phyloP scores from a whole-genome alignment of 2,888 invertebrate species.

The Exocentrus adspersus region DNA sequence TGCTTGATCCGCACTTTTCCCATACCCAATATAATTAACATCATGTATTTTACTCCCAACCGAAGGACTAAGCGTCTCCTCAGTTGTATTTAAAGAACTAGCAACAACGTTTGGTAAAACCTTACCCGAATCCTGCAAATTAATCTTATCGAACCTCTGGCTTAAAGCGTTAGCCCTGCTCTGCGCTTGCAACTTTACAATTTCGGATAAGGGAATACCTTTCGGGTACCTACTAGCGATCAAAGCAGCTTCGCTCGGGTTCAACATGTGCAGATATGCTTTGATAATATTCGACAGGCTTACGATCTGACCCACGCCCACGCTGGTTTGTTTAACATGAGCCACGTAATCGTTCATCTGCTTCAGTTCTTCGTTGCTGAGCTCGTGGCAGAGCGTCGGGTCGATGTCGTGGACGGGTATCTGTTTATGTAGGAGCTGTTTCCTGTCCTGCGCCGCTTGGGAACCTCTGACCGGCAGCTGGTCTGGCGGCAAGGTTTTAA shows the following conservation, averaged over 20 bases:
- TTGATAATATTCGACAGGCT: slow-evolving; percentile 48
- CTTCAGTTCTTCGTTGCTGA: slow-evolving; percentile 62
- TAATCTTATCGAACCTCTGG: slow-evolving; percentile 32
- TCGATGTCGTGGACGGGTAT: slow-evolving; percentile 87
- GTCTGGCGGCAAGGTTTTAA: slow-evolving; percentile 71
- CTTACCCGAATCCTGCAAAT: slow-evolving; percentile 24
- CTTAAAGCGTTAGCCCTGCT: slow-evolving; percentile 33
- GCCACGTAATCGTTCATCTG: slow-evolving; percentile 62
- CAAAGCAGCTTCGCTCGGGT: slow-evolving; percentile 48
- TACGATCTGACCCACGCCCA: slow-evolving; percentile 60
- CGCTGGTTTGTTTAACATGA: slow-evolving; percentile 60
- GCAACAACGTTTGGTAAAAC: slow-evolving; percentile 27
- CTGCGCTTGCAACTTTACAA: slow-evolving; percentile 52
- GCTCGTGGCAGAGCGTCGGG: slow-evolving; percentile 68
- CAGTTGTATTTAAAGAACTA: slow-evolving; percentile 17
- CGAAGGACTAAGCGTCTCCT: slow-evolving; percentile 24
- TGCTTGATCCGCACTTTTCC: slow-evolving; percentile 22
- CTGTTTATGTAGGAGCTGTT: slow-evolving; percentile 85
- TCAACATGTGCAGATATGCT: slow-evolving; percentile 41
- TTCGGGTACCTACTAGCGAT: slow-evolving; percentile 51
- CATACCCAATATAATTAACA: slow-evolving; percentile 37
- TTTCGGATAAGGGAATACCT: slow-evolving; percentile 54
- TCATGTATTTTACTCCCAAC: slow-evolving; percentile 35
- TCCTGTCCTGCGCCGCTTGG: slow-evolving; percentile 79
- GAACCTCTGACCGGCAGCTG: slow-evolving; percentile 85